phyloP scores from a whole-genome alignment of 2,113 vertebrate species.

The Clarias gariepinus region DNA sequence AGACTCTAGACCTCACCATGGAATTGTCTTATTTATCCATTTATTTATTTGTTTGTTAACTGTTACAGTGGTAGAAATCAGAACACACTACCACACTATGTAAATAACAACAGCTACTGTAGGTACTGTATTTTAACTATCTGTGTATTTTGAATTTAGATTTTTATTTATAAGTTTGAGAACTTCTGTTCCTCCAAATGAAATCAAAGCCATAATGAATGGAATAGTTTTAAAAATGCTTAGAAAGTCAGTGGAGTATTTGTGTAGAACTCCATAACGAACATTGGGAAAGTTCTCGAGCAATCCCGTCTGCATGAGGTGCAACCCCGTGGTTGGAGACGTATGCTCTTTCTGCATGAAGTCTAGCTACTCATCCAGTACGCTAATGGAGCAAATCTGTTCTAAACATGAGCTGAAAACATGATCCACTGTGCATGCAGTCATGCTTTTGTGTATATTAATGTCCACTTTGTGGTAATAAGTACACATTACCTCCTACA shows the following conservation, averaged over 20 bases:
- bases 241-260: not conserved
- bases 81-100: not conserved
- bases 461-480: not conserved
- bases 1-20: not conserved
- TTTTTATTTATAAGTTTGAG: not conserved
- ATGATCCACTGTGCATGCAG: not conserved
- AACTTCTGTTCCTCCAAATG: not conserved
- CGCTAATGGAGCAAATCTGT: not conserved
- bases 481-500: not conserved
- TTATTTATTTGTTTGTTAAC: not conserved
- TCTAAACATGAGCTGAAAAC: not conserved
- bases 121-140: too few species aligned
- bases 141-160: not conserved
- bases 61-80: not conserved
- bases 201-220: not conserved
- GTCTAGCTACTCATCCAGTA: not conserved
- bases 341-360: not conserved
- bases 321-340: not conserved
- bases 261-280: not conserved
- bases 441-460: not conserved
- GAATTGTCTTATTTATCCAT: not conserved
- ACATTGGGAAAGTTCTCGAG: not conserved
- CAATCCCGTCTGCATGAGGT: not conserved
- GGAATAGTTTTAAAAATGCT: not conserved
- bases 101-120: too few species aligned